These are phyloP conservation scores for Scyliorhinus canicula DNA, from an alignment of 2,797 vertebrate species.

Conservation along the genomic window DNA sequence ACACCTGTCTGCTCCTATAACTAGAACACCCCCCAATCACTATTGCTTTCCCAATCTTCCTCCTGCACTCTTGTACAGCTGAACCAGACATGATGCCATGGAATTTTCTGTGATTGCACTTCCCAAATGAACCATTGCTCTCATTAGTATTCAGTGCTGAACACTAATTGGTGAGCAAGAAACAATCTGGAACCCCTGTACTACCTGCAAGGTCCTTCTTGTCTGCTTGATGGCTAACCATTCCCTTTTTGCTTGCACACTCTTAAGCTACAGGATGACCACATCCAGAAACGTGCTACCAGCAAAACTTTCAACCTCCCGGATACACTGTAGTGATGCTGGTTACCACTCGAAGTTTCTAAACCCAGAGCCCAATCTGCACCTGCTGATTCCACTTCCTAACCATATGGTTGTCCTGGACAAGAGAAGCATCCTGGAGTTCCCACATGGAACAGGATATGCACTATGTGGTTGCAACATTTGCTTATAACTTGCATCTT, in stretches of 20 bases:
- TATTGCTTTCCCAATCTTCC: not conserved
- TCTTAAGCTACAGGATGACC: not conserved
- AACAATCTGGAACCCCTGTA: not conserved
- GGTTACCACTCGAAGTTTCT: not conserved
- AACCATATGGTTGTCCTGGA: not conserved
- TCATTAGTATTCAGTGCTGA: not conserved
- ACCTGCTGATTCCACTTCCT: not conserved
- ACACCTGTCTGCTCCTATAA: not conserved
- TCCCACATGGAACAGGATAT: not conserved
- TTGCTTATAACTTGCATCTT: not conserved
- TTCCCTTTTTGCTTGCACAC: not conserved
- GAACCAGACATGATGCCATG: not conserved
- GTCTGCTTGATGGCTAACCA: not conserved
- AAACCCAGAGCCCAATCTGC: not conserved
- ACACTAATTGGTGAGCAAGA: not conserved
- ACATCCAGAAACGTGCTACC: not conserved
- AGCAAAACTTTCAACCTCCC: not conserved
- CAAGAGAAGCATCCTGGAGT: not conserved
- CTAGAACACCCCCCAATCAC: not conserved
- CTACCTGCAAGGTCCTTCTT: too few relatives aligned
- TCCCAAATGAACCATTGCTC: too few relatives aligned
- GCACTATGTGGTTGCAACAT: not conserved
- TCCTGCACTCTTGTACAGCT: not conserved
- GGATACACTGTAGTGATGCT: not conserved
- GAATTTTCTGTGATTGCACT: not conserved